A percentile compares a stretch with the other conserved stretches of the same genome.
phyloP scores from a whole-genome alignment of 2,113 vertebrate species.

The Mionectes macconnelli region DNA sequence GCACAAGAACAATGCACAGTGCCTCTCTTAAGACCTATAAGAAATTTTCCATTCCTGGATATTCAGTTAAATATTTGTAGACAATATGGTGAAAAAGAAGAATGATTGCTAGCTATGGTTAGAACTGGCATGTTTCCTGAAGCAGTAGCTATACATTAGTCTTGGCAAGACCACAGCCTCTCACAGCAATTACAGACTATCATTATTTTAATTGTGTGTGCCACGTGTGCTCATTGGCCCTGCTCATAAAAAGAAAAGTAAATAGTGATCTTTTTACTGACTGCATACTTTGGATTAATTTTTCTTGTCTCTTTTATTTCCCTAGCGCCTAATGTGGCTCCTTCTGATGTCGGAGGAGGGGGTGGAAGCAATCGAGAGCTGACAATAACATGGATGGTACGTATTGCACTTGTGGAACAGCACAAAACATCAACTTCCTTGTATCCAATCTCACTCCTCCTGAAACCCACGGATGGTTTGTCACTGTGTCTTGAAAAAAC shows the following conservation, averaged over 20 bases:
- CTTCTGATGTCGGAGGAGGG: conserved; percentile 91
- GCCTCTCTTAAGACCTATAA: not conserved
- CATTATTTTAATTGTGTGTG: conserved; percentile 60
- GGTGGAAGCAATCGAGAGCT: conserved; percentile 90
- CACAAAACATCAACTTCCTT: not conserved
- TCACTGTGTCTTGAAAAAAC: not conserved
- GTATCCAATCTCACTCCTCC: not conserved
- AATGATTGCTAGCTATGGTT: not conserved
- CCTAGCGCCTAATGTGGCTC: conserved; percentile 93
- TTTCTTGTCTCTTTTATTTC: conserved; percentile 51
- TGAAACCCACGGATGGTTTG: not conserved
- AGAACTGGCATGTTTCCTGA: conserved; percentile 5
- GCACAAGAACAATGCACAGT: not conserved
- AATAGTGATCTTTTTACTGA: not conserved
- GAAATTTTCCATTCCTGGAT: not conserved
- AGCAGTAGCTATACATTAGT: conserved; percentile 58
- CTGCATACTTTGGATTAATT: not conserved
- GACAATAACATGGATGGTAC: conserved; percentile 95
- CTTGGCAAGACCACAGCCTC: conserved; percentile 64
- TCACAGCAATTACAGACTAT: conserved; percentile 56
- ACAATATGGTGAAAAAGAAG: not conserved
- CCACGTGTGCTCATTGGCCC: conserved; percentile 29
- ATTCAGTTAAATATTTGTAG: not conserved
- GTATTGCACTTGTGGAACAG: conserved; percentile 7
- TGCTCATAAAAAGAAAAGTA: conserved; percentile 17